Evolutionary conservation across 2,113 vertebrate genomes (phyloP).

Genomic region (Gnathonemus echidnorhynchus): DNA sequence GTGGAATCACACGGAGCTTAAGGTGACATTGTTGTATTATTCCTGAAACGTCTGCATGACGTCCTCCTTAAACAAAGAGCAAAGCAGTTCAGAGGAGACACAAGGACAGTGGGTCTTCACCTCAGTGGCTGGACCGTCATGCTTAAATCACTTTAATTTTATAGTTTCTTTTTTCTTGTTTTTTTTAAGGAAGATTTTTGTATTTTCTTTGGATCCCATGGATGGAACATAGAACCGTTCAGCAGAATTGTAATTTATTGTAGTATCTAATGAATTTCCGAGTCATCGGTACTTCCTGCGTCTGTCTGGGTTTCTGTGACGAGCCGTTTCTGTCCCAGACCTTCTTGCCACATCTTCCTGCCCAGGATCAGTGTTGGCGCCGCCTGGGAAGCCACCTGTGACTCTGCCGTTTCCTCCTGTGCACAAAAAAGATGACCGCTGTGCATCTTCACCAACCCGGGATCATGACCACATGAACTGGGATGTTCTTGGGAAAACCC

Average conservation of each 20-base stretch:
- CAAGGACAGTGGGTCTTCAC: neutral
- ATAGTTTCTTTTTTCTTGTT: conserved; percentile 27
- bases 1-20: neutral
- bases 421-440: neutral
- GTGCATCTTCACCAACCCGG: neutral
- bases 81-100: neutral
- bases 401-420: neutral
- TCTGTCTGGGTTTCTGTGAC: conserved; percentile 14
- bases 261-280: conserved; percentile 29
- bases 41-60: conserved; percentile 24
- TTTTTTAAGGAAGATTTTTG: conserved; percentile 34
- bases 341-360: neutral
- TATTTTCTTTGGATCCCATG: conserved; percentile 29
- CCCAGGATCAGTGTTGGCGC: too few species aligned
- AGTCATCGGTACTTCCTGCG: conserved; percentile 21
- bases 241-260: conserved; percentile 36
- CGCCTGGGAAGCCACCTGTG: neutral
- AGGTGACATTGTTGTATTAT: neutral
- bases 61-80: conserved; percentile 25
- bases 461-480: neutral
- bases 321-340: neutral
- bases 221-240: conserved; percentile 16
- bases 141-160: conserved; percentile 31
- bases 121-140: conserved; percentile 32
- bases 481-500: neutral